Conservation (phyloP, 1,140 invertebrate species). For the Pararge aegeria region DNA sequence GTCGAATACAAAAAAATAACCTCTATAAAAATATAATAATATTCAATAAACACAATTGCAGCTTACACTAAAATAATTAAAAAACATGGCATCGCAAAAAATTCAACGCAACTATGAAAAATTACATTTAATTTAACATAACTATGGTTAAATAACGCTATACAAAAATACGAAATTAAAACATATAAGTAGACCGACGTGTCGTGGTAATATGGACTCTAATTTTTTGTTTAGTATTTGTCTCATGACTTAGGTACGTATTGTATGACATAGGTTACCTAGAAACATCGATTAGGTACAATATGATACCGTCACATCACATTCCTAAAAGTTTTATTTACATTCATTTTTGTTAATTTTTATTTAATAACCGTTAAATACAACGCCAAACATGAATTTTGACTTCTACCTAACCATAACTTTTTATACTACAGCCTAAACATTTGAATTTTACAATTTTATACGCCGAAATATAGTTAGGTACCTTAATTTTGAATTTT, state of each 20-base stretch:
- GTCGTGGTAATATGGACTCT: conserved; percentile 38
- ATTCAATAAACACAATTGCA: conserved; percentile 69
- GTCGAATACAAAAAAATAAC: conserved; percentile 70
- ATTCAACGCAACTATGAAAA: conserved; percentile 34
- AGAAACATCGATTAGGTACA: conserved; percentile 56
- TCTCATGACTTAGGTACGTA: conserved; percentile 32
- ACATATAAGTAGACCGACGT: conserved; percentile 13
- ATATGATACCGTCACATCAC: conserved; percentile 52
- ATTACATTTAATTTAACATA: conserved; percentile 51
- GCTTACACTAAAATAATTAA: conserved; percentile 58
- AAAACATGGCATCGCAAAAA: conserved; percentile 74
- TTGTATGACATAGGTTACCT: conserved; percentile 36
- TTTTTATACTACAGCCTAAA: conserved; percentile 61
- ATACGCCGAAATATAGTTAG: conserved; percentile 60
- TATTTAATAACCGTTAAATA: conserved; percentile 39
- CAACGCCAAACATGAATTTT: conserved; percentile 66
- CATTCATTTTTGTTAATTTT: conserved; percentile 42
- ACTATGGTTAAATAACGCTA: conserved; percentile 53
- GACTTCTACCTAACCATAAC: conserved; percentile 51
- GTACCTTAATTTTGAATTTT: conserved; percentile 42
- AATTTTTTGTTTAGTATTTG: conserved; percentile 21
- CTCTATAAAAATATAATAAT: conserved; percentile 77
- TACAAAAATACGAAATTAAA: conserved; percentile 51
- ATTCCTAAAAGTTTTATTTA: conserved; percentile 64
- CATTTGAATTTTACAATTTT: conserved; percentile 64